Base-by-base conservation (phyloP, 1,140 invertebrate genomes). In the Bradysia coprophila region DNA sequence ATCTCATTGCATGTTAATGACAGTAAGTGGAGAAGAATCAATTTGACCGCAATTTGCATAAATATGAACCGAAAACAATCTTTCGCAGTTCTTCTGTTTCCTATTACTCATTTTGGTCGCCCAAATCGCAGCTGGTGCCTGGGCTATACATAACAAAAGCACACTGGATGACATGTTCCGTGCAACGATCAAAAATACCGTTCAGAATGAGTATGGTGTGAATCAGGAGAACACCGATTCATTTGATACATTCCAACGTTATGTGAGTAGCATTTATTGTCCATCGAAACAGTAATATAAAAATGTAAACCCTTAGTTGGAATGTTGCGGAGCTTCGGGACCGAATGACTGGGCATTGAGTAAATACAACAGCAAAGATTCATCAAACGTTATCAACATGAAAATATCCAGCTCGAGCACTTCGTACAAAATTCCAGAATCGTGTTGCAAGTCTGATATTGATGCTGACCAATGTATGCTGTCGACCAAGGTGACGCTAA, bases 1-100 rank as follows among this genome's bases (percentile, higher is more conserved):
- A 62, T 89, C 78, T 44, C 81, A 81, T 51, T 88, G 84, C 60
- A 75, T 92, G 69, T 70, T 97, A 9, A 72, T 84, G 44, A 72
- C 79, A 51, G 82, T 87, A 61, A 75, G 66, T 57, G 33, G 33
- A 28, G 2, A 9, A 18, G 3, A 21, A 21, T 6, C 20, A 39
- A 13, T 39, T 23, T 9, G 9, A n/a, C 11, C n/a, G 16, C 38
- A 21, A 11, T 38, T 20, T 38, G 4, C 4, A 22, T 23, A 39
- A 39, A n/a, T 23, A 22, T 21, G 6, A 15, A 21, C 20, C 8
- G 8, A 5, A 20, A 15, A 4, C 3, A 20, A 50, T 55, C 55
- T 45, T 50, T 66, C 67, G 28, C 58, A 79, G 68, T 84, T 80
- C 58, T 78, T 82, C 54, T 75, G 75, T 47, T 68, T 81, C 33